Conservation (phyloP, 2,797 vertebrate genomes). For the Danionella dracula region DNA sequence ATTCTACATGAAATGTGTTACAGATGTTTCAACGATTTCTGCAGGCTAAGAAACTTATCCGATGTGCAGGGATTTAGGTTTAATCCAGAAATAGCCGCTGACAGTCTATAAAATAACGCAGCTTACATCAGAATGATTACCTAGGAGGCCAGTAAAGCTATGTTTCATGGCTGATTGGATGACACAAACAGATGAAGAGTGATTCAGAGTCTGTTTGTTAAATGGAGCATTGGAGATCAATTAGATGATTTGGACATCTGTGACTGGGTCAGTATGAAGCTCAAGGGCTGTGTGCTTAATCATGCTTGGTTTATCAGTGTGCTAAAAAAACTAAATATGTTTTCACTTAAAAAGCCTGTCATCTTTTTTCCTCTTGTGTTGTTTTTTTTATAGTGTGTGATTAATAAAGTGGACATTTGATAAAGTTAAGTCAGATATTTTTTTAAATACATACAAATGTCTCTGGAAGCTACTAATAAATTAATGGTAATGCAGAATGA, state of each 20-base stretch:
- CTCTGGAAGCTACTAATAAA: too few species aligned
- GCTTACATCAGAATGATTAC: constrained; percentile 7
- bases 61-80: not conserved
- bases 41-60: not conserved
- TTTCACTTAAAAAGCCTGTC: too few species aligned
- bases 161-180: not conserved
- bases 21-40: constrained; percentile 20
- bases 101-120: not conserved
- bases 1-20: constrained; percentile 7
- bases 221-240: constrained; percentile 2
- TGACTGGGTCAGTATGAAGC: not conserved
- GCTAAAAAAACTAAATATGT: too few species aligned
- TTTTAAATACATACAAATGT: too few species aligned
- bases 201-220: not conserved
- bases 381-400: too few species aligned
- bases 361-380: too few species aligned
- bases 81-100: not conserved
- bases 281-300: not conserved
- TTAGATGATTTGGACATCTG: not conserved
- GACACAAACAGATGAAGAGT: not conserved
- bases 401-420: too few species aligned
- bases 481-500: too few species aligned
- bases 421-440: too few species aligned
- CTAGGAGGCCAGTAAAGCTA: constrained; percentile 10
- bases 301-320: too few species aligned